Evolutionary conservation across 2,888 invertebrate species (phyloP), one percentile per base, ranked within the genome.

Genomic region (Ormia ochracea): DNA sequence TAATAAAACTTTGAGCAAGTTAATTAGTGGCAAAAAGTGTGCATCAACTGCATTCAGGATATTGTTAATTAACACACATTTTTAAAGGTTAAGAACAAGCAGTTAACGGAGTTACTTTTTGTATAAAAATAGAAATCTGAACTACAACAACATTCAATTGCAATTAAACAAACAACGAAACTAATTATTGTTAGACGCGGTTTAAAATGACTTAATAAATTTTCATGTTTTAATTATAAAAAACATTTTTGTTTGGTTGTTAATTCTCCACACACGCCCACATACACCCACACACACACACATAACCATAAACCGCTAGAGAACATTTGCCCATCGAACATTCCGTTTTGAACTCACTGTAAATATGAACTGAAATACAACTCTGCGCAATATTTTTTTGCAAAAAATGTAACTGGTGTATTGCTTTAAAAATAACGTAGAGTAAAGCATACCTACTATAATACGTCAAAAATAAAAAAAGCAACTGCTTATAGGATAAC

Each of bases 11-110:
- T 5, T 41, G 5, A 41, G 61, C 33, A 50, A 31, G 31, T 41
- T 41, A 41, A 14, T 28, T 26, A 17, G 19, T 28, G 38, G 23
- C 12, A 45, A 65, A 28, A 10, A 19, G 9, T 5, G 12, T 28
- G 14, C 6, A 23, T 1, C 7, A 50, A 28, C 26, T 50, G 6
- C 7, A 28, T 50, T 63, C 69, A 74, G 78, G 78, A 78, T 78
- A 69, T 69, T 31, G 26, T 31, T 65, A 74, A 79, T 74, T 79
- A 79, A 79, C 74, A 74, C 74, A 74, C 28, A 70, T 79, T 41
- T 70, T 58, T 56, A 61, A 74, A 75, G 79, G 79, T 79, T 75
- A 79, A 61, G 38, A 54, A 48, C 21, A 74, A 69, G 33, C 9
- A 50, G 63, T 73, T 68, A 78, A 45, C 50, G 56, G 19, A 38